Percentiles rank a stretch among this genome's conserved stretches.
phyloP scores from a whole-genome alignment of 2,113 vertebrate species.

The Gopherus evgoodei region DNA sequence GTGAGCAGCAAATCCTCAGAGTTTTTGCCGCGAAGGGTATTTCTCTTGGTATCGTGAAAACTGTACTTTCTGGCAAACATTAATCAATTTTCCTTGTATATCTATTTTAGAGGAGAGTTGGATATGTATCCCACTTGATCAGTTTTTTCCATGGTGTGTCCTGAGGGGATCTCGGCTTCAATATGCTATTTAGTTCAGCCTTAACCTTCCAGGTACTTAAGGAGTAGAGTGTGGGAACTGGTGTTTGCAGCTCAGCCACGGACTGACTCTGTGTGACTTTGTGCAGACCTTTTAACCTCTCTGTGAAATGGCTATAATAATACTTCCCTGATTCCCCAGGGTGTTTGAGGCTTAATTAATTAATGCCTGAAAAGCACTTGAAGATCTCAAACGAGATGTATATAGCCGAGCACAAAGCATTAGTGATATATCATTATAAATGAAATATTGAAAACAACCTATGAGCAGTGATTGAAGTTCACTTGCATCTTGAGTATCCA shows the following conservation, averaged over 20 bases:
- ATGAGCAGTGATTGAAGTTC: background rate
- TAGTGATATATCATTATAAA: background rate
- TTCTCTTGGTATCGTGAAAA: background rate
- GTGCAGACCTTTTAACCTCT: background rate
- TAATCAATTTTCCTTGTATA: background rate
- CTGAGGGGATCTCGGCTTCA: background rate
- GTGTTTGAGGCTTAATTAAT: background rate
- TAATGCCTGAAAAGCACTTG: background rate
- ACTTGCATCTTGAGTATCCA: background rate
- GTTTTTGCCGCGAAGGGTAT: background rate
- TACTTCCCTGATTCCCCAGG: background rate
- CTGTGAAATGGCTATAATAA: background rate
- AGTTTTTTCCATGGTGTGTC: background rate
- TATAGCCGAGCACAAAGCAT: background rate
- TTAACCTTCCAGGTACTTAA: background rate
- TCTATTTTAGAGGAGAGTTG: background rate
- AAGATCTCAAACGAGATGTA: background rate
- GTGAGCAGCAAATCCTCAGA: background rate
- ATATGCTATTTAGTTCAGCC: background rate
- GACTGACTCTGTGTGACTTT: background rate
- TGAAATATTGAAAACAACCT: background rate
- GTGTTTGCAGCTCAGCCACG: background rate
- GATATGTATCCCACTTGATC: background rate
- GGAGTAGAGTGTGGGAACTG: accelerated
- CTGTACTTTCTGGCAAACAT: background rate